Percentiles rank a stretch among this genome's conserved stretches.
Evolutionary conservation across 2,888 invertebrate genomes (phyloP).

Genomic region (Netelia inedita): DNA sequence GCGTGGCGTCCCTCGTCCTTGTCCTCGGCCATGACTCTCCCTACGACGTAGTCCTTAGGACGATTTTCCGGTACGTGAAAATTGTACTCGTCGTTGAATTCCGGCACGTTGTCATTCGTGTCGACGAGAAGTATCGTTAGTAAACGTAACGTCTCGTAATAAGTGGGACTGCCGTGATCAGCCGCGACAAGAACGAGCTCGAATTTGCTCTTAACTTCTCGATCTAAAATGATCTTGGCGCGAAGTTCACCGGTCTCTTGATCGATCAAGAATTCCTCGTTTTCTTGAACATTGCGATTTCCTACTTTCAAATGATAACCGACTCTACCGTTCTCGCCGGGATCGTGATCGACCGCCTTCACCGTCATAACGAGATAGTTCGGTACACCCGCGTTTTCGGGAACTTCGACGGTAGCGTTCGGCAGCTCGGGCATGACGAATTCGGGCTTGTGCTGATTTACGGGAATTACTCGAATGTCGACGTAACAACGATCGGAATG

Average conservation of each 20-base stretch:
- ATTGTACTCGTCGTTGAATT: conserved; percentile 90
- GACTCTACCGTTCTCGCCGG: conserved; percentile 93
- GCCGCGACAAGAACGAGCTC: conserved; percentile 92
- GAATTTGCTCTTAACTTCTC: conserved; percentile 90
- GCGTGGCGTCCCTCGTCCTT: conserved; percentile 93
- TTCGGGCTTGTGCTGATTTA: conserved; percentile 93
- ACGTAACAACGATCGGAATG: conserved; percentile 90
- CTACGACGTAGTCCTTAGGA: conserved; percentile 85
- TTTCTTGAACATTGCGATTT: conserved; percentile 92
- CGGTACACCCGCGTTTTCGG: conserved; percentile 92
- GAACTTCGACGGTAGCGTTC: conserved; percentile 92
- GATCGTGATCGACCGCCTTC: conserved; percentile 93
- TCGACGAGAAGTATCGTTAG: conserved; percentile 92
- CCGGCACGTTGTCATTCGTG: conserved; percentile 93
- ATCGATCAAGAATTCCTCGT: conserved; percentile 93
- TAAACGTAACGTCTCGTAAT: conserved; percentile 92
- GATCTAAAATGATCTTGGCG: conserved; percentile 92
- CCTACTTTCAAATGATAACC: conserved; percentile 93
- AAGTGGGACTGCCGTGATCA: conserved; percentile 93
- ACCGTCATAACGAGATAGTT: conserved; percentile 93
- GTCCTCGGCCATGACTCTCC: conserved; percentile 91
- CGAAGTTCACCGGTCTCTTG: conserved; percentile 92
- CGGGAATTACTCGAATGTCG: conserved; percentile 91
- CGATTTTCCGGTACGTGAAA: conserved; percentile 91
- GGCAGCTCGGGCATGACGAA: conserved; percentile 92